A percentile compares a stretch with the other conserved stretches of the same genome.
Evolutionary conservation across 2,797 vertebrate genomes (phyloP).

Genomic region (Rachycentron canadum): DNA sequence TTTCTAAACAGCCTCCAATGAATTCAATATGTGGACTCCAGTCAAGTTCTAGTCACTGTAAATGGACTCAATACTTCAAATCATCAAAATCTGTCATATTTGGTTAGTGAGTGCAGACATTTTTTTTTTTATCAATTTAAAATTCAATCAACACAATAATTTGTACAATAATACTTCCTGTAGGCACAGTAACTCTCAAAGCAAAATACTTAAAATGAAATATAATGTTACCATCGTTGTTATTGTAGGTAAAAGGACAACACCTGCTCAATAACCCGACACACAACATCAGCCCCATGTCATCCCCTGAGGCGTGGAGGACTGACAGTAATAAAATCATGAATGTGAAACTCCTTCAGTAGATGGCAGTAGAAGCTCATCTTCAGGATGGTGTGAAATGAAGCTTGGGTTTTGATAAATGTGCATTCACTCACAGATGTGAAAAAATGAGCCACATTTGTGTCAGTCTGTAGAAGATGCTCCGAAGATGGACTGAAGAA

Average conservation of each 20-base stretch:
- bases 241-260: background rate
- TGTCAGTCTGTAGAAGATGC: constrained; percentile 26
- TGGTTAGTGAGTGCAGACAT: too few relatives aligned
- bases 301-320: background rate
- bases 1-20: too few relatives aligned
- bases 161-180: background rate
- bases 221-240: background rate
- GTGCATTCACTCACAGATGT: constrained; percentile 6
- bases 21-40: too few relatives aligned
- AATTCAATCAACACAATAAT: background rate
- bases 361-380: constrained; percentile 76
- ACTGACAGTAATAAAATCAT: background rate
- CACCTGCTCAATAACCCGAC: constrained; percentile 2
- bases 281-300: constrained; percentile 10
- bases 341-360: constrained; percentile 33
- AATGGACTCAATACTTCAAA: too few relatives aligned
- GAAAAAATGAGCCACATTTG: background rate
- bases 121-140: too few relatives aligned
- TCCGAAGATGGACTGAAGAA: constrained; percentile 19
- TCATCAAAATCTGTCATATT: too few relatives aligned
- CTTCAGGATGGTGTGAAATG: background rate
- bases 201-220: background rate
- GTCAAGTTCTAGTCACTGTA: too few relatives aligned
- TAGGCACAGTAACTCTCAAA: background rate
- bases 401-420: background rate